Evolutionary conservation across 2,113 vertebrate genomes (phyloP).

Genomic region (Siphamia tubifer): DNA sequence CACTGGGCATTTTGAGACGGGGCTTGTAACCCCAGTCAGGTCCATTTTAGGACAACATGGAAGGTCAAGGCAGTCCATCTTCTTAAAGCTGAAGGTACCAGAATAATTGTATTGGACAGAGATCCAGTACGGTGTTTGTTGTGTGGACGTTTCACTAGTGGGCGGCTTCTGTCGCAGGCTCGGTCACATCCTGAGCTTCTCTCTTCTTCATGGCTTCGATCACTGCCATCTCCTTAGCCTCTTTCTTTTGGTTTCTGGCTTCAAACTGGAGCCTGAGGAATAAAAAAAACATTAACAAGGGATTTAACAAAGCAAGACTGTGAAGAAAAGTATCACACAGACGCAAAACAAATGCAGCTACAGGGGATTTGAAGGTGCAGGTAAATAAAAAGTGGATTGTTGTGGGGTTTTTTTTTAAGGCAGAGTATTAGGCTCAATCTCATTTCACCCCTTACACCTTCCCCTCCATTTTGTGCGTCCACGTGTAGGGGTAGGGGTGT

Average conservation of each 20-base stretch:
- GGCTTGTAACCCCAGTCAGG: not conserved
- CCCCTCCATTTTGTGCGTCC: no score
- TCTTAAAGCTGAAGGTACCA: conserved; percentile 13
- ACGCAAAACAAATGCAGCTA: not conserved
- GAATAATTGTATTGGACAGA: not conserved
- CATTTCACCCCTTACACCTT: no score
- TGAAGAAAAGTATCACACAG: not conserved
- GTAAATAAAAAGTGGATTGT: no score
- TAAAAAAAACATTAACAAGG: not conserved
- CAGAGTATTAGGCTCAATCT: no score
- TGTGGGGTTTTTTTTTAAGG: no score
- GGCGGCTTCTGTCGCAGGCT: conserved; percentile 22
- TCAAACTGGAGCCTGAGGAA: conserved; percentile 89
- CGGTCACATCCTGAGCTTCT: conserved; percentile 61
- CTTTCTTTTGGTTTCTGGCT: conserved; percentile 97
- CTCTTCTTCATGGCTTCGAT: conserved; percentile 84
- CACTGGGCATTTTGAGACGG: not conserved
- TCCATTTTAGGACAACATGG: not conserved
- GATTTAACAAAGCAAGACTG: not conserved
- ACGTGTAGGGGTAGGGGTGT: no score
- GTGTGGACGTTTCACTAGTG: conserved; percentile 27
- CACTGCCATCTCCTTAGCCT: conserved; percentile 93
- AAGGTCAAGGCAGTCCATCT: not conserved
- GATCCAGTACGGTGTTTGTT: not conserved
- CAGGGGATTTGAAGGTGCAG: no score